Base-by-base conservation (phyloP, 2,888 invertebrate genomes). In the Ischnura elegans region DNA sequence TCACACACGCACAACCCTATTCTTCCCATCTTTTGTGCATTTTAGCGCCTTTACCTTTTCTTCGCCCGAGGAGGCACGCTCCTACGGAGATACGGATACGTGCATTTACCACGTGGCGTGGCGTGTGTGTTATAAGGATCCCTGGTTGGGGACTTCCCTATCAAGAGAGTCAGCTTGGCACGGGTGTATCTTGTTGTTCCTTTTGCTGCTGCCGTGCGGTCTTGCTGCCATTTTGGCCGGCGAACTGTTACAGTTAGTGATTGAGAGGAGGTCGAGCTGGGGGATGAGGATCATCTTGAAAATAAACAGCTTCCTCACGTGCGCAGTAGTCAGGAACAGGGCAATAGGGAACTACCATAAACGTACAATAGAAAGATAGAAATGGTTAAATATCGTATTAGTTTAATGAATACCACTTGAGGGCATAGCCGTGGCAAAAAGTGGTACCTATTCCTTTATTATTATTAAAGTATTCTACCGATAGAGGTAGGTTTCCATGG, bases 31-130 rank as follows among this genome's bases (percentile, higher is more conserved):
- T 36, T 76, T 36, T 36, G 16, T 76, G 36, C 16, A 76, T 76
- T 36, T 76, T 51, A 51, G 36, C 76, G 76, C 76, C 76, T 51
- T 51, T 51, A n/a, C n/a, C n/a, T n/a, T n/a, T n/a, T n/a, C n/a
- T 51, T 19, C 51, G 51, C 2, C 51, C 2, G 8, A n/a, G n/a
- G 36, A 3, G 76, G 36, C 76, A 76, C 76, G 76, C 36, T 76
- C 76, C 36, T 36, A 29, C 3, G 13, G 76, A 76, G 25, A 76
- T 10, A 76, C 76, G 76, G 76, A 76, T 76, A 76, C 36, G 76
- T 36, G 76, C 76, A 76, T 76, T 76, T 76, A 36, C 36, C 36
- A 36, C 76, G 36, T 36, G 76, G 25, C 76, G 36, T 13, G 76
- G 66, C 5, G 29, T 6, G 66, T 55, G 29, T 21, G 13, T 36